Evolutionary conservation across 2,888 invertebrate genomes (phyloP).

Genomic region (Spilosoma lubricipeda): DNA sequence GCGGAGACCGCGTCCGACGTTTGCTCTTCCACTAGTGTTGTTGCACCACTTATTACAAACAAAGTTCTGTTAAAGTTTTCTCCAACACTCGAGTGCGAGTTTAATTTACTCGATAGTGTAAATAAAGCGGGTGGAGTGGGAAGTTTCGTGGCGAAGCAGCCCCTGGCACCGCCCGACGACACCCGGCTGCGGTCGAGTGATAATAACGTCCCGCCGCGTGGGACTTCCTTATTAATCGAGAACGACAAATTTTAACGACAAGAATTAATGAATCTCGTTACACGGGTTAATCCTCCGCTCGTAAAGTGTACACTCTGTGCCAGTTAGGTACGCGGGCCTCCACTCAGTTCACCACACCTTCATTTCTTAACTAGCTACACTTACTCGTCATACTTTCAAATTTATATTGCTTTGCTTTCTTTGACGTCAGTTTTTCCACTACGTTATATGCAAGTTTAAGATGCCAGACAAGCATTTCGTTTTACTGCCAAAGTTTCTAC

Average conservation of each 20-base stretch:
- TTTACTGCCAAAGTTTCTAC: slow-evolving; percentile 19
- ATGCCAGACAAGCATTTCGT: slow-evolving; percentile 17
- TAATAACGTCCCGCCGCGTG: slow-evolving; percentile 82
- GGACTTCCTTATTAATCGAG: slow-evolving; percentile 87
- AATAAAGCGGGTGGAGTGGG: slow-evolving; percentile 85
- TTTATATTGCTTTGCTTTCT: not conserved
- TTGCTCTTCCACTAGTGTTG: slow-evolving; percentile 86
- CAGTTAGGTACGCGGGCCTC: slow-evolving; percentile 78
- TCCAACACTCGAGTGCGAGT: slow-evolving; percentile 85
- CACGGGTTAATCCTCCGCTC: slow-evolving; percentile 86
- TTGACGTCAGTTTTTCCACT: not conserved
- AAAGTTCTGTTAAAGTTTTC: slow-evolving; percentile 86
- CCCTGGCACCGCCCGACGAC: slow-evolving; percentile 63
- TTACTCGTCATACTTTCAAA: slow-evolving; percentile 31
- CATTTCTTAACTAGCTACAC: slow-evolving; percentile 45
- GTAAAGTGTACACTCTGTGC: slow-evolving; percentile 83
- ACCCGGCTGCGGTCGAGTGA: slow-evolving; percentile 80
- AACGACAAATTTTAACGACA: slow-evolving; percentile 88
- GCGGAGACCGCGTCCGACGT: slow-evolving; percentile 85
- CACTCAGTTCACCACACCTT: slow-evolving; percentile 54
- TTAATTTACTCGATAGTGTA: slow-evolving; percentile 87
- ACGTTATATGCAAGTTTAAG: slow-evolving; percentile 2
- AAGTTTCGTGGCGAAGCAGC: slow-evolving; percentile 80
- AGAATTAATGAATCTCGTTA: slow-evolving; percentile 88
- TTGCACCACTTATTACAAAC: slow-evolving; percentile 87